Evolutionary conservation across 1,140 invertebrate genomes (phyloP).

Genomic region (Eulimnadia texana): DNA sequence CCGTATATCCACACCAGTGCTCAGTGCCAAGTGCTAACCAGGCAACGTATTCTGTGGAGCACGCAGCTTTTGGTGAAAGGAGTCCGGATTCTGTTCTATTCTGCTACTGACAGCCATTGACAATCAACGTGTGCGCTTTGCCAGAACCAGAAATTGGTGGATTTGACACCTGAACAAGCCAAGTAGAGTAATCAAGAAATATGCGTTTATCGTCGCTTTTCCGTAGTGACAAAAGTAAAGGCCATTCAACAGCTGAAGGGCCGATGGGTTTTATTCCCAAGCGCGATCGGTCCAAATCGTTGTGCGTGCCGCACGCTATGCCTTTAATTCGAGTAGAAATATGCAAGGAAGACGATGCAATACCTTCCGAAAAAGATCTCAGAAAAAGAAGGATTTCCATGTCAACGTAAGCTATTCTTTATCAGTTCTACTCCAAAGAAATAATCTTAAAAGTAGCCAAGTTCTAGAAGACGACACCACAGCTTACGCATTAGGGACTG

Average conservation of each 20-base stretch:
- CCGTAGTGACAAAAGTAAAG: constrained; percentile 8
- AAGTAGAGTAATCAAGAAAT: background rate
- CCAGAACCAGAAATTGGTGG: too few relatives aligned
- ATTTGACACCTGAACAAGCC: too few relatives aligned
- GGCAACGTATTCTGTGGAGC: background rate
- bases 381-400: constrained; percentile 6
- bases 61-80: background rate
- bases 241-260: constrained; percentile 11
- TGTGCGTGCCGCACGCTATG: constrained; percentile 22
- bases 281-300: constrained; percentile 24
- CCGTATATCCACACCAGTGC: background rate
- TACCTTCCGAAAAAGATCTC: background rate
- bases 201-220: constrained; percentile 14
- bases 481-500: too few relatives aligned
- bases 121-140: background rate
- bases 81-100: background rate
- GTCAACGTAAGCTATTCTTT: background rate
- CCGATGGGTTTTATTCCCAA: constrained; percentile 17
- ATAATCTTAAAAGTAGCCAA: background rate
- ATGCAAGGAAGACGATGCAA: constrained; percentile 9
- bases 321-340: constrained; percentile 19
- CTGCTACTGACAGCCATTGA: background rate
- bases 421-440: background rate
- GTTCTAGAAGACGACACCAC: too few relatives aligned
- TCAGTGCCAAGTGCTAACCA: background rate